A percentile compares a stretch with the other conserved stretches of the same genome.
phyloP scores from a whole-genome alignment of 2,113 vertebrate genomes.

The Pyrgilauda ruficollis region DNA sequence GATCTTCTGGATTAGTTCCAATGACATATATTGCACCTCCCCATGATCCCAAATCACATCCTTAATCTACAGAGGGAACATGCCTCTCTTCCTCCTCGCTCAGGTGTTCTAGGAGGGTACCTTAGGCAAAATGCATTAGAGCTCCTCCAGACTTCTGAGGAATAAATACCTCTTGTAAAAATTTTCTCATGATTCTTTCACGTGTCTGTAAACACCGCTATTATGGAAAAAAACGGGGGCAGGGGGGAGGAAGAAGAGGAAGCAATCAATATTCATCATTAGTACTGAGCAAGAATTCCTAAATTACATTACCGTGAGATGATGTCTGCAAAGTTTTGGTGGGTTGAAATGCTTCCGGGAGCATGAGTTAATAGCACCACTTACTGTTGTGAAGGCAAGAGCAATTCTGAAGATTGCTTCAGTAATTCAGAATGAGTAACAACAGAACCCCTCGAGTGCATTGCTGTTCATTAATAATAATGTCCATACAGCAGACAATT shows the following conservation, averaged over 20 bases:
- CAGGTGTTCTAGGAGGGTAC: background rate
- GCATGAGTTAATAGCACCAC: background rate
- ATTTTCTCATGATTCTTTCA: background rate
- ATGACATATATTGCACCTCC: background rate
- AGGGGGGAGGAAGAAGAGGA: background rate
- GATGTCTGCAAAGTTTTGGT: background rate
- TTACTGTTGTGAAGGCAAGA: conserved; percentile 19
- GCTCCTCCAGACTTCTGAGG: background rate
- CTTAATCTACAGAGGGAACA: background rate
- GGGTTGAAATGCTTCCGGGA: background rate
- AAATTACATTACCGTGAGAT: background rate
- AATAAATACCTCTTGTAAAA: background rate
- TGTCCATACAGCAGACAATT: background rate
- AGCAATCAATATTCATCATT: conserved; percentile 7
- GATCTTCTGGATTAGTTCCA: background rate
- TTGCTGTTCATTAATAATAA: conserved; percentile 31
- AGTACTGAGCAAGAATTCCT: background rate
- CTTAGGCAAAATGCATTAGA: background rate
- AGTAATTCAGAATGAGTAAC: conserved; percentile 29
- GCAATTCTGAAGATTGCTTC: background rate
- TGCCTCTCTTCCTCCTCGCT: background rate
- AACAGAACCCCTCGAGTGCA: conserved; percentile 1
- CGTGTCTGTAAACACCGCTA: background rate
- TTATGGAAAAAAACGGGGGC: background rate
- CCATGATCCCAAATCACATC: background rate